phyloP scores from a whole-genome alignment of 2,113 vertebrate species.

The Cyprinus carpio region DNA sequence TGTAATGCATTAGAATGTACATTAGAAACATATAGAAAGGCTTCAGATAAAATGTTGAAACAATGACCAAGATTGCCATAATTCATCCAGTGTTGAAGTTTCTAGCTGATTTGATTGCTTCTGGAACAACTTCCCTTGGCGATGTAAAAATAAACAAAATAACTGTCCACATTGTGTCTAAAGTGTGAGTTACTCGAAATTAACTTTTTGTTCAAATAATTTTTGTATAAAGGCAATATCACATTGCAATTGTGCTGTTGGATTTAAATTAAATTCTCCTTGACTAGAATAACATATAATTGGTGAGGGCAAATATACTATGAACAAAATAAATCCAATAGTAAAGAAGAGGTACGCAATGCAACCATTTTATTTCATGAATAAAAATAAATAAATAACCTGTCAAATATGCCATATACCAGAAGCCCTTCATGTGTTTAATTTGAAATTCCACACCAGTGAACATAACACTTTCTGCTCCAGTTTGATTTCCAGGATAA shows the following conservation, averaged over 20 bases:
- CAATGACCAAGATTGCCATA: neutral
- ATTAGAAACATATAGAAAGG: neutral
- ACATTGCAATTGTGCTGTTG: neutral
- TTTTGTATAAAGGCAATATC: neutral
- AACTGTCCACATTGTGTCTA: neutral
- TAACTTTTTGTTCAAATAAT: neutral
- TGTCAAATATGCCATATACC: neutral
- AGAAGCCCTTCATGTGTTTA: slow-evolving; percentile 20
- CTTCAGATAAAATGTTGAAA: neutral
- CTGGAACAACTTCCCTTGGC: neutral
- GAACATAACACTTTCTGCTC: slow-evolving; percentile 19
- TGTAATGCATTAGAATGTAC: neutral
- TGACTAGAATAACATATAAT: neutral
- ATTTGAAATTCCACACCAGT: slow-evolving; percentile 36
- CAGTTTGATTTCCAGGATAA: slow-evolving; percentile 18
- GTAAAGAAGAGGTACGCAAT: neutral
- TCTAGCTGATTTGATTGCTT: neutral
- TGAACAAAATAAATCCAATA: neutral
- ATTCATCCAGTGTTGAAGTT: neutral
- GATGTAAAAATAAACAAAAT: neutral
- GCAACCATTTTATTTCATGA: neutral
- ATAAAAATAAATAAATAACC: neutral
- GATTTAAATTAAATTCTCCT: neutral
- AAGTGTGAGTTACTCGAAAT: neutral
- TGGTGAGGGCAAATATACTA: neutral